Conservation (phyloP, 2,113 vertebrate genomes). For the Tachysurus fulvidraco region DNA sequence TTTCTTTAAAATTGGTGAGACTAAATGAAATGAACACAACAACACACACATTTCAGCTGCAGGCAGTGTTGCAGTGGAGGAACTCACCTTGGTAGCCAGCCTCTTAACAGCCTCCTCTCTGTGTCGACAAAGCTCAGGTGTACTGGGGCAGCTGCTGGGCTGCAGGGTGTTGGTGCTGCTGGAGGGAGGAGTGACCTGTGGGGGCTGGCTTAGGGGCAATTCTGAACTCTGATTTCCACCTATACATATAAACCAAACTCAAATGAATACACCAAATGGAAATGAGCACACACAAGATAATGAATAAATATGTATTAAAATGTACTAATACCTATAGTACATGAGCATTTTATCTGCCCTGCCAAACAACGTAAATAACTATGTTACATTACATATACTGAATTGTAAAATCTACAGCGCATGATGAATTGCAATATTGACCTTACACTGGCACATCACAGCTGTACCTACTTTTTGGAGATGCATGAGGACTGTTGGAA, state of each 20-base stretch:
- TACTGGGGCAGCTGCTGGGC: constrained; percentile 64
- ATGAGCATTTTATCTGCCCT: neutral
- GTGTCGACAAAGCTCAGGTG: constrained; percentile 75
- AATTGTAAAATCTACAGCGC: neutral
- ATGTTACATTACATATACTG: neutral
- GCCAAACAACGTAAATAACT: neutral
- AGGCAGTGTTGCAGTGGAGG: neutral
- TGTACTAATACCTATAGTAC: neutral
- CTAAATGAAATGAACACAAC: neutral
- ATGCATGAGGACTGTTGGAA: constrained; percentile 84
- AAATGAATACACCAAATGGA: constrained; percentile 1
- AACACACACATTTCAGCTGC: neutral
- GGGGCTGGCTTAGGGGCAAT: constrained; percentile 81
- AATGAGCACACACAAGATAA: neutral
- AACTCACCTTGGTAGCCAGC: constrained; percentile 86
- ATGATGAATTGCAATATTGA: neutral
- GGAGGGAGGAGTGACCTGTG: constrained; percentile 70
- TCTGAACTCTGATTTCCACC: constrained; percentile 77
- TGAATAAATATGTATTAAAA: neutral
- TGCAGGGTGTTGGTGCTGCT: constrained; percentile 68
- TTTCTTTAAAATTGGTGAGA: neutral
- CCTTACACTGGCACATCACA: neutral
- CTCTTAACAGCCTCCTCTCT: constrained; percentile 81
- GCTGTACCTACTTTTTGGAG: constrained; percentile 81
- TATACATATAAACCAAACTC: constrained; percentile 50